Percentiles rank a stretch among this genome's conserved stretches.
Conservation (phyloP, 2,113 vertebrate genomes). For the Callospermophilus lateralis region DNA sequence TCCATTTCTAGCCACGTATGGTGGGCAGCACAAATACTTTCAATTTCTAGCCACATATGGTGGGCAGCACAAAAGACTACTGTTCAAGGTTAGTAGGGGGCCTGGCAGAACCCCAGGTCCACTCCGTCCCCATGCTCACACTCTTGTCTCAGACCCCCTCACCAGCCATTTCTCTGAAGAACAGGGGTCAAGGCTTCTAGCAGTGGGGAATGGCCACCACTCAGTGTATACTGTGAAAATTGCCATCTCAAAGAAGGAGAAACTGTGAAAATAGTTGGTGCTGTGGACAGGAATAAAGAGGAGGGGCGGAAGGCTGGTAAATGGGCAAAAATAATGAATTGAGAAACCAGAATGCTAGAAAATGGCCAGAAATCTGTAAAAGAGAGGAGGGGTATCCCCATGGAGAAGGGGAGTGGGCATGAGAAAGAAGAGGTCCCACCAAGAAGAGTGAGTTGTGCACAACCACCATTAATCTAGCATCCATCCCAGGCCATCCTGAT, state of each 20-base stretch:
- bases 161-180: constrained; percentile 40
- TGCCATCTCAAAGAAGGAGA: not conserved
- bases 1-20: not conserved
- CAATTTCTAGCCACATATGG: not conserved
- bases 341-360: not conserved
- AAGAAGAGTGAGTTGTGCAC: not conserved
- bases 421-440: not conserved
- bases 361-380: constrained; percentile 22
- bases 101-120: constrained; percentile 45
- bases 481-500: not conserved
- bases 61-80: not conserved
- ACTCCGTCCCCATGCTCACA: not conserved
- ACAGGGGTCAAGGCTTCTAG: constrained; percentile 57
- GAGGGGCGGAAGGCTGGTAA: not conserved
- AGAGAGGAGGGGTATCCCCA: not conserved
- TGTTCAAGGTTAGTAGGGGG: constrained; percentile 6
- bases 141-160: not conserved
- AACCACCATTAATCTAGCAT: not conserved
- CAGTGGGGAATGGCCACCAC: not conserved
- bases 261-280: not conserved
- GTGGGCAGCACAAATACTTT: not conserved
- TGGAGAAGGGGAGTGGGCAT: not conserved
- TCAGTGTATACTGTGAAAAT: not conserved
- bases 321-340: constrained; percentile 43
- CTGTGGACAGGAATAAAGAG: constrained; percentile 8